phyloP scores from a whole-genome alignment of 1,140 invertebrate species.

The Drosophila burlai region DNA sequence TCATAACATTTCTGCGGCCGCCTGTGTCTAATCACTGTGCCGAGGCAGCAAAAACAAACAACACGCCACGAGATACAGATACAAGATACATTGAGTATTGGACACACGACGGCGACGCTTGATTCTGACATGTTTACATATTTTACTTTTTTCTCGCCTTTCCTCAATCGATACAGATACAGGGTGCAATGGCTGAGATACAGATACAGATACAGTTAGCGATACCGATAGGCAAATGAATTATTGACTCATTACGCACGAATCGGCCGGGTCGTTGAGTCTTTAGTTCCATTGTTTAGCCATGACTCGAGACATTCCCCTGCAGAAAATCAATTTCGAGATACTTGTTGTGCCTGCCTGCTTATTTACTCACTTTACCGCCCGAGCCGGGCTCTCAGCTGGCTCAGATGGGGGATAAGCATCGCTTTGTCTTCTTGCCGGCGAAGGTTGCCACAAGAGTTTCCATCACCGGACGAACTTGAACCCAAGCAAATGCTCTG shows the following conservation, averaged over 20 bases:
- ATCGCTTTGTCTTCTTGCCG: conserved; percentile 29
- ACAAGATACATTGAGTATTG: conserved; percentile 77
- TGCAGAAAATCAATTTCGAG: conserved; percentile 43
- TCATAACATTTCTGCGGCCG: conserved; percentile 71
- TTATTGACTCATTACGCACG: conserved; percentile 47
- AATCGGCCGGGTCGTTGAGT: conserved; percentile 45
- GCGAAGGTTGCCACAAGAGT: conserved; percentile 36
- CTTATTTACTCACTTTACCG: conserved; percentile 31
- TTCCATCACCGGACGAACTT: conserved; percentile 33
- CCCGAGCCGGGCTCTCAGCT: conserved; percentile 28
- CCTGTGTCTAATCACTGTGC: conserved; percentile 74
- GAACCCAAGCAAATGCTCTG: conserved; percentile 40
- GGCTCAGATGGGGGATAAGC: conserved; percentile 40
- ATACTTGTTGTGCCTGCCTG: conserved; percentile 32
- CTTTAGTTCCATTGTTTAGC: conserved; percentile 37
- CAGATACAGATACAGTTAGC: conserved; percentile 46
- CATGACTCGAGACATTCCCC: conserved; percentile 20
- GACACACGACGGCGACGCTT: conserved; percentile 54
- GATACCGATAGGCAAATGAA: conserved; percentile 35
- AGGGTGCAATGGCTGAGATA: conserved; percentile 44
- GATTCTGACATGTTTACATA: conserved; percentile 76
- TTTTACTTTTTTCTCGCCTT: conserved; percentile 43
- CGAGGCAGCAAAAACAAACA: conserved; percentile 28
- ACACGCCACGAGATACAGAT: conserved; percentile 42
- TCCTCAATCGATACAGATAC: conserved; percentile 71